Evolutionary conservation across 2,113 vertebrate genomes (phyloP).

Genomic region (Sphaerodactylus townsendi): DNA sequence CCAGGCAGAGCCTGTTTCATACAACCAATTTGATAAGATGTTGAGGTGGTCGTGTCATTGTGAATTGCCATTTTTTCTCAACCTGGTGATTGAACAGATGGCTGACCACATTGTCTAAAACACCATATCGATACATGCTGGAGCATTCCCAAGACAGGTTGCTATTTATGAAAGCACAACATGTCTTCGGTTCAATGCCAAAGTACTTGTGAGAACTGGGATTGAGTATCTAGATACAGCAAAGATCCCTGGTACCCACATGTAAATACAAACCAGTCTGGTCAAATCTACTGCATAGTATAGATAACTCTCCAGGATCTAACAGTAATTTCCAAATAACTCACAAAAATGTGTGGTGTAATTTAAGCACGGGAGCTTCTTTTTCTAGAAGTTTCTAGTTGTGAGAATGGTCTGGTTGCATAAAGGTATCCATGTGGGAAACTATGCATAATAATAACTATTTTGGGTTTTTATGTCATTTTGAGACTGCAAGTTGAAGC

Average conservation of each 20-base stretch:
- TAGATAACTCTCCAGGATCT: neutral
- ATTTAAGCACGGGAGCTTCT: neutral
- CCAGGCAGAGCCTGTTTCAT: neutral
- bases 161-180: neutral
- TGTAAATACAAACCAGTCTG: neutral
- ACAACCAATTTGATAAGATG: neutral
- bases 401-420: too few relatives aligned
- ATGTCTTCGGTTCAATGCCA: neutral
- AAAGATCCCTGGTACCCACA: neutral
- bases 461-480: neutral
- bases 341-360: neutral
- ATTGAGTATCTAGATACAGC: neutral
- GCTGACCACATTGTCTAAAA: too few relatives aligned
- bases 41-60: neutral
- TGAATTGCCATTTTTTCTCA: neutral
- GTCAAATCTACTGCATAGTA: too few relatives aligned
- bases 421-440: neutral
- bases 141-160: neutral
- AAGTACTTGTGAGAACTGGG: neutral
- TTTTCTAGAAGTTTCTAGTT: neutral
- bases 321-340: neutral
- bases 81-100: neutral
- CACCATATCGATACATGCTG: neutral
- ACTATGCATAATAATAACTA: neutral
- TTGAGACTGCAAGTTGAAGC: neutral